Evolutionary conservation across 2,113 vertebrate species (phyloP).

Genomic region (Sterna hirundo): DNA sequence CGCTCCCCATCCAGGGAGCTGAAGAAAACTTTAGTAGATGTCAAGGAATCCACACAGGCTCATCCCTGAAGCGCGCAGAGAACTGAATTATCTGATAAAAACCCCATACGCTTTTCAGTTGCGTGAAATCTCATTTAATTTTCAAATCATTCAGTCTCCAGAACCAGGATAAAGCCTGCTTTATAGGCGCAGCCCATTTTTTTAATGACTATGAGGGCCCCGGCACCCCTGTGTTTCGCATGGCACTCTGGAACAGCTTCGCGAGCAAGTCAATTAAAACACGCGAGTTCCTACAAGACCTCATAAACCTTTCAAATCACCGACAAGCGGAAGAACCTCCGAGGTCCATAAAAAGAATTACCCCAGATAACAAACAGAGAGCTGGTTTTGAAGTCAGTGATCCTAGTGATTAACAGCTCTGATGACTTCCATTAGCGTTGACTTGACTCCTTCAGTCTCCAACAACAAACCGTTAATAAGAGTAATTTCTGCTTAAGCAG

Average conservation of each 20-base stretch:
- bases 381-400: conserved; percentile 22
- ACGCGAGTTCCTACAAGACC: neutral
- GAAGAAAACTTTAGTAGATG: conserved; percentile 17
- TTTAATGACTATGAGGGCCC: neutral
- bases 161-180: neutral
- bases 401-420: neutral
- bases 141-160: neutral
- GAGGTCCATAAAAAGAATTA: conserved; percentile 14
- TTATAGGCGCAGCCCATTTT: neutral
- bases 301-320: neutral
- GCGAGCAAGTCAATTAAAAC: neutral
- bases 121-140: conserved; percentile 17
- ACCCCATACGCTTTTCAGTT: neutral
- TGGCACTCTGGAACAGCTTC: neutral
- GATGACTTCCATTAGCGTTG: neutral
- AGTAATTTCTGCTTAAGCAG: conserved; percentile 7
- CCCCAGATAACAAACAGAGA: neutral
- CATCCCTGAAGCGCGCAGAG: neutral
- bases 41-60: neutral
- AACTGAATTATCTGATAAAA: conserved; percentile 20
- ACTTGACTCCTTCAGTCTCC: conserved; percentile 23
- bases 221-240: neutral
- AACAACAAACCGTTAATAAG: conserved; percentile 31
- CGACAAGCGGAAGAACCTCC: neutral
- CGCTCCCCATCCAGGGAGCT: neutral